These are phyloP conservation scores for Zaprionus nigranus DNA, from an alignment of 1,140 invertebrate species.

Conservation along the genomic window DNA sequence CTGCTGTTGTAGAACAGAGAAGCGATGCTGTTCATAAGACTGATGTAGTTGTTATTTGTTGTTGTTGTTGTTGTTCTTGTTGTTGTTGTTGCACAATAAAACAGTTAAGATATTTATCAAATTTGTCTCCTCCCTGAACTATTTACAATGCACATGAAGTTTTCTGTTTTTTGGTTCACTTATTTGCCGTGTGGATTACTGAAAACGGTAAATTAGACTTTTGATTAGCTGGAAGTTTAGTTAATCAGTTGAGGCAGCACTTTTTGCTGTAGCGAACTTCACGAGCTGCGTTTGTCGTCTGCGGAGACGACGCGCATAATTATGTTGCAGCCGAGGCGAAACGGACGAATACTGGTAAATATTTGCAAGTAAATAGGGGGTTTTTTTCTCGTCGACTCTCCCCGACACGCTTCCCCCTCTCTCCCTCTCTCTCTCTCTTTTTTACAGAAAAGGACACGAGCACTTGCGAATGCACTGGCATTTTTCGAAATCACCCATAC, in stretches of 20 bases:
- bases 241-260: slow-evolving; percentile 5
- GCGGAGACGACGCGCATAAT: slow-evolving; percentile 58
- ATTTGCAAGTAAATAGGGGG: slow-evolving; percentile 20
- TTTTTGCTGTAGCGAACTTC: slow-evolving; percentile 48
- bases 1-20: slow-evolving; percentile 15
- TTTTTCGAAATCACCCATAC: slow-evolving; percentile 31
- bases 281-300: slow-evolving; percentile 62
- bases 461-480: slow-evolving; percentile 26
- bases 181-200: slow-evolving; percentile 13
- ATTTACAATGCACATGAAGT: slow-evolving; percentile 54
- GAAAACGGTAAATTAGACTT: slow-evolving; percentile 3
- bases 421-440: not conserved
- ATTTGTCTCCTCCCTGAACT: slow-evolving; percentile 9
- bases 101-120: not conserved
- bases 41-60: not conserved
- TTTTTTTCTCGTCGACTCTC: not conserved
- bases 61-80: not conserved
- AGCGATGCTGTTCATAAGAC: slow-evolving; percentile 30
- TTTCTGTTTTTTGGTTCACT: not conserved
- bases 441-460: slow-evolving; percentile 11
- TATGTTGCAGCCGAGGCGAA: slow-evolving; percentile 63
- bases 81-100: slow-evolving; percentile 11
- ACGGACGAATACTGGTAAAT: slow-evolving; percentile 12
- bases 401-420: not conserved
- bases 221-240: slow-evolving; percentile 7